A percentile compares a stretch with the other conserved stretches of the same genome.
Conservation (phyloP, 2,888 invertebrate genomes). For the Anthoptus insignis region DNA sequence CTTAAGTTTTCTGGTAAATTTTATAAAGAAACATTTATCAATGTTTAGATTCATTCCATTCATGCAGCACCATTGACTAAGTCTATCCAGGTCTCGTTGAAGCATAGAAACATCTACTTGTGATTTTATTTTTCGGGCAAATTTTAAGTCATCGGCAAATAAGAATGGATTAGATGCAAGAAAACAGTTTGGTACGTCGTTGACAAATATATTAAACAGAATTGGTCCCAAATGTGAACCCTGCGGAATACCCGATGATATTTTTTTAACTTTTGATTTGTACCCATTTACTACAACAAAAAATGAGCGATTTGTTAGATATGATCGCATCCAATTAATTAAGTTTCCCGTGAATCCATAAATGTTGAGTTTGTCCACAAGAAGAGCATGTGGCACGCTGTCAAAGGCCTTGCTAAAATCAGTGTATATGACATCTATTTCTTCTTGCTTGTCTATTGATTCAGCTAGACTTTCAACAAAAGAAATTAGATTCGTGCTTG, state of each 20-base stretch:
- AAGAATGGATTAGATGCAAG: conserved; percentile 13
- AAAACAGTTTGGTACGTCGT: conserved; percentile 25
- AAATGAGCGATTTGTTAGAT: conserved; percentile 24
- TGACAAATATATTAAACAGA: conserved; percentile 39
- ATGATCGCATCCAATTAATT: conserved; percentile 32
- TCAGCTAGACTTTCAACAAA: conserved; percentile 7
- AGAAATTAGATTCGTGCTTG: conserved; percentile 5
- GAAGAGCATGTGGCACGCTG: conserved; percentile 16
- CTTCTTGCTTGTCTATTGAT: conserved; percentile 9
- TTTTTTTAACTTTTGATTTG: conserved; percentile 8
- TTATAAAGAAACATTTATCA: conserved; percentile 31
- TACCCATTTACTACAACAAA: conserved; percentile 34
- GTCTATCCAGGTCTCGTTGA: conserved; percentile 33
- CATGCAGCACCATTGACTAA: conserved; percentile 24
- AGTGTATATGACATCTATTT: conserved; percentile 33
- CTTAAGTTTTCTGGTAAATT: conserved; percentile 24
- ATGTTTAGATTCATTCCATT: conserved; percentile 24
- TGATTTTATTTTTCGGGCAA: conserved; percentile 18
- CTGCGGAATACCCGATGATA: conserved; percentile 38
- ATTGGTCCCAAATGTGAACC: conserved; percentile 44
- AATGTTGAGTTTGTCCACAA: conserved; percentile 10
- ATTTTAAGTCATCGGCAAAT: conserved; percentile 36
- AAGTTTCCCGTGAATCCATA: conserved; percentile 29
- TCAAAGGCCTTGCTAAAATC: conserved; percentile 38
- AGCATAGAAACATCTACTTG: conserved; percentile 18